These are phyloP conservation scores for Drosophila bocqueti DNA, from an alignment of 1,140 invertebrate species.

Conservation along the genomic window DNA sequence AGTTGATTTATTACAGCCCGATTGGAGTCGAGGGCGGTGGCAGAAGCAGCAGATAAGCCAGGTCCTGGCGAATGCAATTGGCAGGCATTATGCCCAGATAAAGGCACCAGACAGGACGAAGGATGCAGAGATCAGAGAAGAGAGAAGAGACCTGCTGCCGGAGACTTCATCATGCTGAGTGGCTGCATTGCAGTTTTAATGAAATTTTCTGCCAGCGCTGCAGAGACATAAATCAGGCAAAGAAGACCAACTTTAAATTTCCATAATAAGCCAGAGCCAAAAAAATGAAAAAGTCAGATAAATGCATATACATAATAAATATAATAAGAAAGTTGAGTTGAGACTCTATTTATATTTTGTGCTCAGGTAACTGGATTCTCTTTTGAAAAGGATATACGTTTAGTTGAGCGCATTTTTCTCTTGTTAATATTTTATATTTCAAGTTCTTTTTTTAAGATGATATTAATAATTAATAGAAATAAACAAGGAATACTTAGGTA, in stretches of 20 bases:
- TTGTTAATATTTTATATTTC: constrained; percentile 49
- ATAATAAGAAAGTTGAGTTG: constrained; percentile 14
- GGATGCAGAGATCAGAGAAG: constrained; percentile 8
- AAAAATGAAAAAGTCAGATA: constrained; percentile 8
- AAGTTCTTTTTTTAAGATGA: constrained; percentile 1
- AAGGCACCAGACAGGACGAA: constrained; percentile 36
- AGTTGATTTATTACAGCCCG: constrained; percentile 76
- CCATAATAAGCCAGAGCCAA: constrained; percentile 55
- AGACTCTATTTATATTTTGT: constrained; percentile 72
- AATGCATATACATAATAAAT: constrained; percentile 35
- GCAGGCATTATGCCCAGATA: constrained; percentile 66
- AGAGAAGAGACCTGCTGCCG: constrained; percentile 1
- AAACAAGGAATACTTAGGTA: background rate
- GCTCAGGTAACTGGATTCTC: constrained; percentile 40
- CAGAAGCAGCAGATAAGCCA: constrained; percentile 50
- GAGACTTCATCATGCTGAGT: constrained; percentile 69
- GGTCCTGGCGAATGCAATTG: constrained; percentile 71
- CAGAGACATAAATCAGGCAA: constrained; percentile 30
- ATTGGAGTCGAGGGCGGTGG: constrained; percentile 28
- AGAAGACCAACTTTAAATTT: constrained; percentile 59
- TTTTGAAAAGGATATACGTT: constrained; percentile 51
- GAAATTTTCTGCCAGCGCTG: constrained; percentile 44
- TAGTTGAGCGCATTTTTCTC: constrained; percentile 24
- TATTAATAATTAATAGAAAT: background rate
- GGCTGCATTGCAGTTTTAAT: constrained; percentile 66